Percentiles rank a stretch among this genome's conserved stretches.
Evolutionary conservation across 2,113 vertebrate species (phyloP).

Genomic region (Pituophis catenifer): DNA sequence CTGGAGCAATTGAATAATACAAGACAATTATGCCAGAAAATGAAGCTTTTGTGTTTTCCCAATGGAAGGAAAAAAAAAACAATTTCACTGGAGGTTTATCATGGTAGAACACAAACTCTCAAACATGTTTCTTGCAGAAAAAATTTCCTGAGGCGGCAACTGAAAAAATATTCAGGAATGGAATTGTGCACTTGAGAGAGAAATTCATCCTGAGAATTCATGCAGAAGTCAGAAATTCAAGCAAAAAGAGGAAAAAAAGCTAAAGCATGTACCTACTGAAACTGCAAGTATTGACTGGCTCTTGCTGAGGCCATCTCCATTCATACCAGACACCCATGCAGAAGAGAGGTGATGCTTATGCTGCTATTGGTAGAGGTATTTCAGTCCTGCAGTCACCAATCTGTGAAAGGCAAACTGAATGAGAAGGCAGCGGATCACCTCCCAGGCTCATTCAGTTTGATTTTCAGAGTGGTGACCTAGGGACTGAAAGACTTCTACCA

Average conservation of each 20-base stretch:
- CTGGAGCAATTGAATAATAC: background rate
- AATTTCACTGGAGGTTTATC: background rate
- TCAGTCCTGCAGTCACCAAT: background rate
- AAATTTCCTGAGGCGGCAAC: background rate
- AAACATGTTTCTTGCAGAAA: background rate
- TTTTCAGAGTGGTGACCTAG: background rate
- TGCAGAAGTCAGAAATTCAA: background rate
- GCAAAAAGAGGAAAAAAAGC: background rate
- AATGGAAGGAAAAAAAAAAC: background rate
- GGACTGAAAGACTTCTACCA: background rate
- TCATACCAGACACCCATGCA: background rate
- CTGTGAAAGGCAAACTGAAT: background rate
- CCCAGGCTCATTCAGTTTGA: background rate
- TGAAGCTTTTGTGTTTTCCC: background rate
- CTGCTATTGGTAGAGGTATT: background rate
- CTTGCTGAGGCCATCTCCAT: background rate
- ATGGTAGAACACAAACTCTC: background rate
- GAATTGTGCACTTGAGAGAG: background rate
- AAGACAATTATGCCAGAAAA: background rate
- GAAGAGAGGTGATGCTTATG: background rate
- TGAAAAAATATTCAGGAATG: background rate
- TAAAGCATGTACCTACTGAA: background rate
- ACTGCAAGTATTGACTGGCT: background rate
- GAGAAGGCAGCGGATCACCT: background rate
- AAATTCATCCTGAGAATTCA: background rate